These are phyloP conservation scores for Tapirus indicus DNA, from an alignment of 2,797 vertebrate genomes.

Conservation along the genomic window DNA sequence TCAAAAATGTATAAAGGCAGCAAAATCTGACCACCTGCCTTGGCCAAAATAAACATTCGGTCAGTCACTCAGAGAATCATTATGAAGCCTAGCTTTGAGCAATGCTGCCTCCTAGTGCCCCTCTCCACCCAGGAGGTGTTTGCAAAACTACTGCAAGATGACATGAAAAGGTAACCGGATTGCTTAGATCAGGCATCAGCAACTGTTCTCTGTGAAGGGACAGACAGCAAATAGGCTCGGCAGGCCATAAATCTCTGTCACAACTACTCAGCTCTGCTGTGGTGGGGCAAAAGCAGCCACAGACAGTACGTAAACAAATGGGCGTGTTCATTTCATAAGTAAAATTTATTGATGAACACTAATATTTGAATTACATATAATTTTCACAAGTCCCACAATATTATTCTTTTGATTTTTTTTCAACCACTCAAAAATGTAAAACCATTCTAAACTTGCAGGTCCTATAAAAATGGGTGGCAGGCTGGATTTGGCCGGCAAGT, in stretches of 20 bases:
- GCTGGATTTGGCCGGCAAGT: background rate
- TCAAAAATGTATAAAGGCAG: background rate
- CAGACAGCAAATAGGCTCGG: background rate
- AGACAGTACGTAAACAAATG: background rate
- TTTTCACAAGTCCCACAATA: background rate
- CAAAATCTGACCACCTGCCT: background rate
- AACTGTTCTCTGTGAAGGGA: background rate
- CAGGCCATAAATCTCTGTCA: no score
- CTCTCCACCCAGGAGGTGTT: background rate
- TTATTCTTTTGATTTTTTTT: background rate
- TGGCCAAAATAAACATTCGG: background rate
- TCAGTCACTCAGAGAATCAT: background rate
- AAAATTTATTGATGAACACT: background rate
- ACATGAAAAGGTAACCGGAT: background rate
- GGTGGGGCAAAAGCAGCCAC: background rate
- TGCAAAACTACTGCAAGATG: background rate
- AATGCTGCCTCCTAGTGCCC: background rate
- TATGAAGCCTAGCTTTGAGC: background rate
- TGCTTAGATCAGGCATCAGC: background rate
- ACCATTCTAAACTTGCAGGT: background rate
- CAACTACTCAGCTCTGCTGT: background rate
- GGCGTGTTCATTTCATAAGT: background rate
- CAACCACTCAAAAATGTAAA: background rate
- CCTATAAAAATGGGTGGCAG: background rate
- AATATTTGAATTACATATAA: background rate